Conservation (phyloP, 1,140 invertebrate species). For the Hestina assimilis region DNA sequence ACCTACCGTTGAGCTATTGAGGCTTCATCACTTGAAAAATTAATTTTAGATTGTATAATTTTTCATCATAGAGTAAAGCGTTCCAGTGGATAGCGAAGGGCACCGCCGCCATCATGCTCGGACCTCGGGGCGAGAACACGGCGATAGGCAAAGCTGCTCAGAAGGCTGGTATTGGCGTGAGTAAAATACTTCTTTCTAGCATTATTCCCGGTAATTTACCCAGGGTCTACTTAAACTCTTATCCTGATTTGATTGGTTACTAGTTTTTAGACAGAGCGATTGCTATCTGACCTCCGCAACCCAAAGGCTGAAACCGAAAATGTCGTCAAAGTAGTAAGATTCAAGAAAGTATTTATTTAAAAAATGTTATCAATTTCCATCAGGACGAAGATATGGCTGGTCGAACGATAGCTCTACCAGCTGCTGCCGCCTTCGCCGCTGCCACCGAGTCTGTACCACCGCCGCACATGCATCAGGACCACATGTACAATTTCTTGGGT, state of each 20-base stretch:
- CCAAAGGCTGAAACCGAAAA: too few species aligned
- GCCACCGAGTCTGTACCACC: slow-evolving; percentile 53
- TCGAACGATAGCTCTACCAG: slow-evolving; percentile 43
- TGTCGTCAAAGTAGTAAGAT: too few species aligned
- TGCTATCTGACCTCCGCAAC: too few species aligned
- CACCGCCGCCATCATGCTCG: slow-evolving; percentile 61
- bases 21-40: too few species aligned
- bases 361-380: background rate
- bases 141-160: slow-evolving; percentile 62
- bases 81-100: slow-evolving; percentile 63
- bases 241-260: too few species aligned
- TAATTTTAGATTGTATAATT: background rate
- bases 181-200: background rate
- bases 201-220: too few species aligned
- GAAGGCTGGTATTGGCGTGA: slow-evolving; percentile 52
- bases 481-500: slow-evolving; percentile 63
- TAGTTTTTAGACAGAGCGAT: too few species aligned
- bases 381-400: slow-evolving; percentile 59
- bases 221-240: too few species aligned
- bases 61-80: slow-evolving; percentile 48
- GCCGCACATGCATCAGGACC: slow-evolving; percentile 62
- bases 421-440: slow-evolving; percentile 52
- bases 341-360: too few species aligned
- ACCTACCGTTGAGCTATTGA: too few species aligned
- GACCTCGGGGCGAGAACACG: slow-evolving; percentile 58